phyloP scores from a whole-genome alignment of 2,113 vertebrate species.

The Daubentonia madagascariensis region DNA sequence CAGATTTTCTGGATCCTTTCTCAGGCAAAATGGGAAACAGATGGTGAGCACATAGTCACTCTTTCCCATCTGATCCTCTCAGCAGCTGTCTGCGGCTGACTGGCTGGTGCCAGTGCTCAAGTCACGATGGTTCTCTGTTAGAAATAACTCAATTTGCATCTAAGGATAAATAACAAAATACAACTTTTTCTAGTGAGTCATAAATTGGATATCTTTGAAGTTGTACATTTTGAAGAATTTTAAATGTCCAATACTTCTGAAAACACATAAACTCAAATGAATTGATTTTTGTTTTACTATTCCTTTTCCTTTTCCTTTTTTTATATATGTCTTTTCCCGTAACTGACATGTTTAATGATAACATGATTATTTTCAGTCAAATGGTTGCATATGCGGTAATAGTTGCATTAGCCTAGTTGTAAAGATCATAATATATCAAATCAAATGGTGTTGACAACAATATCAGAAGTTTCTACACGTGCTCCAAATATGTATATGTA shows the following conservation, averaged over 20 bases:
- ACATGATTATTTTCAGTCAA: neutral
- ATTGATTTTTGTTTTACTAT: neutral
- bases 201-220: neutral
- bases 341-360: neutral
- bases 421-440: neutral
- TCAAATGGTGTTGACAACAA: neutral
- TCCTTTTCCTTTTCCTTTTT: neutral
- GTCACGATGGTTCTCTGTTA: conserved; percentile 14
- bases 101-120: neutral
- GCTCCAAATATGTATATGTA: neutral
- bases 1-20: neutral
- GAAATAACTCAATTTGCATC: conserved; percentile 60
- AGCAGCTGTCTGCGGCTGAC: neutral
- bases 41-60: neutral
- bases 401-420: neutral
- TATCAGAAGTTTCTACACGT: neutral
- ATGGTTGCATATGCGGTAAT: neutral
- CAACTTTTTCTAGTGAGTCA: neutral
- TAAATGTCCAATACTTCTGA: neutral
- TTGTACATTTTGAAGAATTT: neutral
- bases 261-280: neutral
- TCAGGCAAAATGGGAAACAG: conserved; percentile 40
- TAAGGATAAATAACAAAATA: conserved; percentile 42
- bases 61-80: neutral
- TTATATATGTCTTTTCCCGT: neutral